These are phyloP conservation scores for Drosophila azteca DNA, from an alignment of 1,140 invertebrate species.

Conservation along the genomic window DNA sequence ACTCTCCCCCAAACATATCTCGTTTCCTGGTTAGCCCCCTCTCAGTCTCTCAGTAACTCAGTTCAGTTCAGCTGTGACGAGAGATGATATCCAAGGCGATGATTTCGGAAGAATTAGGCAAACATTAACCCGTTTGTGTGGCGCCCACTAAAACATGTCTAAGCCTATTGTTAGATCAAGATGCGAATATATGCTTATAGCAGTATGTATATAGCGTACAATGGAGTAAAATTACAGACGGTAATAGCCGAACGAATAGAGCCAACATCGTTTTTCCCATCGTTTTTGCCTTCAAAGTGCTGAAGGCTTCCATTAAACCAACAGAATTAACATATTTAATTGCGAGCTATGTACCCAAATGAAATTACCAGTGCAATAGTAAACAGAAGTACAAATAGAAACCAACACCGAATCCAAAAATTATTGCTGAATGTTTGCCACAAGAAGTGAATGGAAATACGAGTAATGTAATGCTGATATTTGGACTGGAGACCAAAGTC, in stretches of 20 bases:
- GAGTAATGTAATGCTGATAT: neutral
- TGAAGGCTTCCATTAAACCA: slow-evolving; percentile 64
- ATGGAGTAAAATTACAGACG: slow-evolving; percentile 6
- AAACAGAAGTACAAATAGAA: slow-evolving; percentile 14
- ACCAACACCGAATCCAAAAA: slow-evolving; percentile 34
- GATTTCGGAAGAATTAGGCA: no score
- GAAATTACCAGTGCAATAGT: slow-evolving; percentile 57
- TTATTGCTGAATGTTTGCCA: slow-evolving; percentile 2
- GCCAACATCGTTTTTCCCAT: slow-evolving; percentile 46
- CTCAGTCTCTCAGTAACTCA: neutral
- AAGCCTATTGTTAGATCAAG: slow-evolving; percentile 5
- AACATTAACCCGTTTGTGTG: no score
- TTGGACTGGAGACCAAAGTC: slow-evolving; percentile 9
- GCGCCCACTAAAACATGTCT: neutral
- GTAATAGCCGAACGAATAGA: neutral
- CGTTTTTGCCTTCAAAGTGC: slow-evolving; percentile 51
- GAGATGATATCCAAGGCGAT: no score
- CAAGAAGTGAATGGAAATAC: slow-evolving; percentile 37
- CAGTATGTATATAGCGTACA: slow-evolving; percentile 11
- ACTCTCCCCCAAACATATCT: neutral
- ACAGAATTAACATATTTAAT: slow-evolving; percentile 71
- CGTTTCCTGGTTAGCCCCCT: slow-evolving; percentile 15
- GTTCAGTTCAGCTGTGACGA: neutral
- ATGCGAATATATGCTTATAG: slow-evolving; percentile 12
- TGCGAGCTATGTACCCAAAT: slow-evolving; percentile 45